Evolutionary conservation across 2,888 invertebrate genomes (phyloP).

Genomic region (Orthosia gracilis): DNA sequence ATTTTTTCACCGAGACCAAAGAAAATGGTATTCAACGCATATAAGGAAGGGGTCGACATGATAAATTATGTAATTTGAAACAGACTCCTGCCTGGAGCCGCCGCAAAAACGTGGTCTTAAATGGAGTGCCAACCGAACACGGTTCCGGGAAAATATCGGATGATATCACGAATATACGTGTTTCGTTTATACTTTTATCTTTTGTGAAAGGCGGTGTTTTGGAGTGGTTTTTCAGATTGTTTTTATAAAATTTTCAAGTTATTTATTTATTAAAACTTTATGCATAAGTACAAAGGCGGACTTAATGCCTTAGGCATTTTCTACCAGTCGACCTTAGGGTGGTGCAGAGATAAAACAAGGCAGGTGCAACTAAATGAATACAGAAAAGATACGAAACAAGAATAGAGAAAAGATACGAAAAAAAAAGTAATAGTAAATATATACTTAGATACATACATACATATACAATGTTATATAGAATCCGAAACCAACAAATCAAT

Average conservation of each 20-base stretch:
- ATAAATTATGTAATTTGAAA: constrained; percentile 85
- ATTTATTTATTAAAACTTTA: too few relatives aligned
- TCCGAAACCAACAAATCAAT: too few relatives aligned
- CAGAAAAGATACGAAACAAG: too few relatives aligned
- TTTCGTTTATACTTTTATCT: constrained; percentile 38
- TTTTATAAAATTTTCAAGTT: neutral
- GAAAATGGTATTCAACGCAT: constrained; percentile 77
- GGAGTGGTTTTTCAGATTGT: neutral
- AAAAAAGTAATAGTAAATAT: too few relatives aligned
- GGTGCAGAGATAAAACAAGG: too few relatives aligned
- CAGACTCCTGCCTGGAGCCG: constrained; percentile 66
- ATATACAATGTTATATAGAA: too few relatives aligned
- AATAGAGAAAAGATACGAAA: too few relatives aligned
- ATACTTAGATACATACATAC: too few relatives aligned
- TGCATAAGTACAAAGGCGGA: too few relatives aligned
- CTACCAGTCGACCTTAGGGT: too few relatives aligned
- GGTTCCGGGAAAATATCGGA: constrained; percentile 49
- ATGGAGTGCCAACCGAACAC: constrained; percentile 56
- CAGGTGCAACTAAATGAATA: too few relatives aligned
- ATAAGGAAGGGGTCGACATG: constrained; percentile 76
- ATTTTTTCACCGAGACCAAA: constrained; percentile 66
- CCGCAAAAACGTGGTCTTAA: constrained; percentile 62
- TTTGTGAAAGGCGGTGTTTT: constrained; percentile 9
- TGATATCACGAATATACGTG: constrained; percentile 30
- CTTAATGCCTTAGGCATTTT: too few relatives aligned